Conservation (phyloP, 2,888 invertebrate species). For the Silvanus unidentatus region DNA sequence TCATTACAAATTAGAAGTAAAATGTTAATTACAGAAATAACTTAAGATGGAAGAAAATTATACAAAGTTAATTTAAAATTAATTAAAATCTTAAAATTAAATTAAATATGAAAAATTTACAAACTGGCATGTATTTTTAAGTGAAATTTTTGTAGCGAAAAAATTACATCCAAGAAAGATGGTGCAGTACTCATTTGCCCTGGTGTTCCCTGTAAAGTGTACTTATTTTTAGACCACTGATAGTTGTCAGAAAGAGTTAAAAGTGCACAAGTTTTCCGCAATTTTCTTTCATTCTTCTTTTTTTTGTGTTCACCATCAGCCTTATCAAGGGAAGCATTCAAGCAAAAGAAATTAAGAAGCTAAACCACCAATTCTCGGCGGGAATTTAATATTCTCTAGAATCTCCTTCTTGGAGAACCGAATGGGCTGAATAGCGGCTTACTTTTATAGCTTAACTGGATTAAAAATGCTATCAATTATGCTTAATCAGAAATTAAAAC, state of each 20-base stretch:
- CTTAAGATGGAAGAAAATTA: constrained; percentile 1
- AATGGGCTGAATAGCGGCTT: constrained; percentile 21
- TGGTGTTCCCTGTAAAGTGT: neutral
- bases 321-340: constrained; percentile 24
- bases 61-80: constrained; percentile 3
- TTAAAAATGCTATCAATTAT: constrained; percentile 29
- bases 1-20: constrained; percentile 1
- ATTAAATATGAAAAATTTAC: constrained; percentile 2
- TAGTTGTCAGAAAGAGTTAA: constrained; percentile 12
- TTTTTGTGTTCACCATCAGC: constrained; percentile 13
- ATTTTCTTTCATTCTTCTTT: constrained; percentile 1
- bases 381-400: constrained; percentile 26
- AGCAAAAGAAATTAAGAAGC: constrained; percentile 29
- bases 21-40: neutral
- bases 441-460: constrained; percentile 22
- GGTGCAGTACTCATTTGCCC: neutral
- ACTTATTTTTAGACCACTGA: neutral
- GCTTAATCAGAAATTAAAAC: constrained; percentile 21
- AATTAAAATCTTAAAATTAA: constrained; percentile 2
- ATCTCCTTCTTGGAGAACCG: constrained; percentile 18
- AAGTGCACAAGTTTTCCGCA: constrained; percentile 6
- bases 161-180: neutral
- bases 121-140: neutral
- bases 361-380: constrained; percentile 27
- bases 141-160: neutral